Conservation (phyloP, 1,140 invertebrate species). For the Hetaerina americana region DNA sequence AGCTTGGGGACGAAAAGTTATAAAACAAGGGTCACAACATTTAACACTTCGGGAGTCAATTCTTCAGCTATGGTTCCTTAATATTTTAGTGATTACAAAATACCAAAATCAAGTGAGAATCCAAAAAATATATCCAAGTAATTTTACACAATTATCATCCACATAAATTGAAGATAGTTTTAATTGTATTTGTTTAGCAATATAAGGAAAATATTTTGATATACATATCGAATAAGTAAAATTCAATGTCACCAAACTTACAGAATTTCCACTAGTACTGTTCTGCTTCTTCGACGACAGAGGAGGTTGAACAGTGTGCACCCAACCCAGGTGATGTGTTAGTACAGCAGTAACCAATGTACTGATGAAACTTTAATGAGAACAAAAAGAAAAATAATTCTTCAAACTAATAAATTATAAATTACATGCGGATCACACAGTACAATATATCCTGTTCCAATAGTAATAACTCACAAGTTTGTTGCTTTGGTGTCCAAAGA, state of each 20-base stretch:
- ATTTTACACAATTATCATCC: no score
- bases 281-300: not conserved
- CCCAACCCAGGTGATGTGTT: constrained; percentile 83
- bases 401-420: constrained; percentile 2
- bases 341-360: constrained; percentile 74
- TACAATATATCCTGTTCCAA: constrained; percentile 2
- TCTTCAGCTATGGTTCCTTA: no score
- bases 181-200: no score
- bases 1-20: constrained; percentile 32
- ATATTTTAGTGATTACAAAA: no score
- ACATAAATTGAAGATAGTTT: no score
- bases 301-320: constrained; percentile 49
- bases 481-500: constrained; percentile 60
- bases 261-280: not conserved
- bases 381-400: constrained; percentile 1
- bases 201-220: no score
- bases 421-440: constrained; percentile 3
- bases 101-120: no score
- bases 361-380: constrained; percentile 67
- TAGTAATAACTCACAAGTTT: constrained; percentile 57
- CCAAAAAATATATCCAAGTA: no score
- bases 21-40: no score
- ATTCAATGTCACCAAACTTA: no score
- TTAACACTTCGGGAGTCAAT: no score
- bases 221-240: no score